A percentile compares a stretch with the other conserved stretches of the same genome.
Conservation (phyloP, 1,140 invertebrate genomes). For the Coelopa frigida region DNA sequence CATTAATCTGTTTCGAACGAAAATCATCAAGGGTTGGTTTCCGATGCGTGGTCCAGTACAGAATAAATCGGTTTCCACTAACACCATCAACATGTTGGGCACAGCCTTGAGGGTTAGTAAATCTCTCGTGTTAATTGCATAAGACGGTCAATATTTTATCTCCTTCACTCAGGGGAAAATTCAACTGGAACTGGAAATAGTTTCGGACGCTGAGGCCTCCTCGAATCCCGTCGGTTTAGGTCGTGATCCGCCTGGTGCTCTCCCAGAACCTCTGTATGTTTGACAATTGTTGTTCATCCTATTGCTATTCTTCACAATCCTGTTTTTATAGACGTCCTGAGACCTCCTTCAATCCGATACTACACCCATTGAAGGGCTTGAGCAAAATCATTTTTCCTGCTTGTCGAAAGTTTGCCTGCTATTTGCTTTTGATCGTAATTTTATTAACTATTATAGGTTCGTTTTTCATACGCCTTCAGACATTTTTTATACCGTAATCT, state of each 20-base stretch:
- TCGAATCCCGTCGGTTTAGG: conserved; percentile 55
- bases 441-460: too few relatives aligned
- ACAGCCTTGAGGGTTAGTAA: too few relatives aligned
- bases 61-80: too few relatives aligned
- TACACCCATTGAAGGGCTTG: conserved; percentile 52
- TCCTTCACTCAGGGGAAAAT: conserved; percentile 55
- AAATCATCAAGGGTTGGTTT: conserved; percentile 75
- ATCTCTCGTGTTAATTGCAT: too few relatives aligned
- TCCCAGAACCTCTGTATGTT: conserved; percentile 54
- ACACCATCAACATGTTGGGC: too few relatives aligned
- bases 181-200: conserved; percentile 55
- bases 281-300: background rate
- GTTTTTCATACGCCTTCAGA: too few relatives aligned
- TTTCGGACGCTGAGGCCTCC: conserved; percentile 52
- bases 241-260: conserved; percentile 51
- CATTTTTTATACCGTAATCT: too few relatives aligned
- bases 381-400: conserved; percentile 49
- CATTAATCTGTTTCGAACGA: conserved; percentile 72
- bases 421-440: too few relatives aligned
- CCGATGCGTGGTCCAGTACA: conserved; percentile 43
- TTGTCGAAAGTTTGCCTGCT: too few relatives aligned
- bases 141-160: background rate
- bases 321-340: conserved; percentile 51
- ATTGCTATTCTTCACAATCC: conserved; percentile 11
- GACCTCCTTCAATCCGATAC: conserved; percentile 55